Base-by-base conservation (phyloP, 2,797 vertebrate species). In the Neosilurus hyrtlii region DNA sequence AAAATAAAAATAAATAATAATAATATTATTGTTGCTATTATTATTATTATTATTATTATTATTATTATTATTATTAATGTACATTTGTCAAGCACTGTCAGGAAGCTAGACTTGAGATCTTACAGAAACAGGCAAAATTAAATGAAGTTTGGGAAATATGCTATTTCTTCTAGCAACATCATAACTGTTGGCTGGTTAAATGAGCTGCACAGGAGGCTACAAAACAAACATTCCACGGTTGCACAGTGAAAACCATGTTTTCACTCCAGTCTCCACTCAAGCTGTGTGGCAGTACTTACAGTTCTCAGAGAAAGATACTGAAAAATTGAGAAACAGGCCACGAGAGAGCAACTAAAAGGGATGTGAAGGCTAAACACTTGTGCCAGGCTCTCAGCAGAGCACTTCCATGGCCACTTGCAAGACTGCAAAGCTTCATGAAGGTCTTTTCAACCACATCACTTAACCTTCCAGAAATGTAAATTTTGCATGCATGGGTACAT, bases 191-290 rank as follows among this genome's bases (percentile, higher is more conserved):
- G 20, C 56, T 79, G 84, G 86, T 89, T 84, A 87, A 88, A 24
- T 78, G 57, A 68, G 37, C 78, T 83, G 24, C 76, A 82, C 68
- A 35, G 82, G 84, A 85, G 85, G 83, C 84, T 76, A 81, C 71
- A 84, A 86, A 87, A 83, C 83, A 87, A 88, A 88, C 89, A 89
- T 89, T 90, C 86, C 84, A 81, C 67, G 79, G 80, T 79, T 63
- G 49, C 43, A 30, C n/a, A 26, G n/a, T 26, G 9, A 26, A 78
- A 65, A 52, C 59, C 62, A 79, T 88, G 86, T 89, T 89, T 89
- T 86, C 30, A 49, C 85, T 88, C 73, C 57, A 37, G 78, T 78
- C 77, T 83, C 30, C 43, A 71, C 78, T 77, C 78, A 67, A 54
- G 61, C 68, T 62, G 81, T 73, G 56, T 51, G 18, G 79, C 49